Evolutionary conservation across 1,140 invertebrate genomes (phyloP), one percentile per base, ranked within the genome.

Genomic region (Scylla paramamosain): DNA sequence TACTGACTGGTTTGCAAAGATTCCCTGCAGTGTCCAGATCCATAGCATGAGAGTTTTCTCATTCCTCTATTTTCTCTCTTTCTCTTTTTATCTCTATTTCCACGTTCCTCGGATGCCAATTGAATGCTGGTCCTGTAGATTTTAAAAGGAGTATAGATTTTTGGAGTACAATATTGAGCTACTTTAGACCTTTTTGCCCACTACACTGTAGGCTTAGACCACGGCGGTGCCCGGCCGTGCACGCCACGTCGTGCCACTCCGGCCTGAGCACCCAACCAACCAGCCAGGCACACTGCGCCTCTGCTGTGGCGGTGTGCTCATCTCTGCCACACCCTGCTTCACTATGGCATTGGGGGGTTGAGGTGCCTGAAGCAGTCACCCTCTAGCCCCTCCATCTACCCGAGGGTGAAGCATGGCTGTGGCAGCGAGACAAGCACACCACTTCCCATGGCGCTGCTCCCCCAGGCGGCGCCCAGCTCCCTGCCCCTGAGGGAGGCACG

Each of bases 1-100:
- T 88, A 84, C 84, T 92, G 83, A 92, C 59, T 92, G 91, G 89
- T 95, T 92, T 95, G 90, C 90, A 94, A 92, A 92, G 52, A 59
- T 77, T 39, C 94, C 94, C 89, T 92, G 94, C 94, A 95, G 82
- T 86, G 67, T 91, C 90, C 90, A 92, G 83, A 83, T 83, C 48
- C 86, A 67, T 82, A 95, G 94, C 94, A 95, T 95, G 94, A 39
- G 77, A 59, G 67, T 77, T 48, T 48, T 82, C 77, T 45, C 32
- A 46, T 52, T n/a, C 45, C n/a, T 39, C 67, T 77, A 25, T 92
- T 48, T 29, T 86, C 46, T 77, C 45, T 46, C 45, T 31, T 88
- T 4, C 25, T 20, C 20, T 77, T 77, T n/a, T 77, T n/a, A 77
- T n/a, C 67, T 77, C 67, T 77, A 77, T n/a, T 77, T 77, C 67